phyloP scores from a whole-genome alignment of 1,140 invertebrate genomes.

The Drosophila pallidifrons region DNA sequence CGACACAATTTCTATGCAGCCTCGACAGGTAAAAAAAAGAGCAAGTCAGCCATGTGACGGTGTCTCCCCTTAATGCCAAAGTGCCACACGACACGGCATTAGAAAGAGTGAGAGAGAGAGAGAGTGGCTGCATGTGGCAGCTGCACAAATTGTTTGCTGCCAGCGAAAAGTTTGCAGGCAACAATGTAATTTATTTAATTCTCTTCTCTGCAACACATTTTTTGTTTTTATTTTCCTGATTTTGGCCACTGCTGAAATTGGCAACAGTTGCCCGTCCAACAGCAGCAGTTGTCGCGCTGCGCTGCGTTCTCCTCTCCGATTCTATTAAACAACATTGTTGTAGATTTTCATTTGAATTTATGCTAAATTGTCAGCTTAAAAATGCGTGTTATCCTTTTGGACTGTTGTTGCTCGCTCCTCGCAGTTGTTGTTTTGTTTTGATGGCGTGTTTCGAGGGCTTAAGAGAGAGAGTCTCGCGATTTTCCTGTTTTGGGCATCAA shows the following conservation, averaged over 20 bases:
- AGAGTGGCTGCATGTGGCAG: conserved; percentile 51
- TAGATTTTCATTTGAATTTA: conserved; percentile 80
- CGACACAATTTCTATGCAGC: conserved; percentile 53
- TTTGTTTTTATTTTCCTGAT: conserved; percentile 3
- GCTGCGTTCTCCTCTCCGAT: neutral
- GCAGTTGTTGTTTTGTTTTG: conserved; percentile 19
- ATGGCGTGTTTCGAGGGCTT: conserved; percentile 27
- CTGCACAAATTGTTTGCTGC: conserved; percentile 76
- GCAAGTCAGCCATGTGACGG: conserved; percentile 46
- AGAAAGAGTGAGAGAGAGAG: neutral
- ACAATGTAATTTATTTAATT: conserved; percentile 83
- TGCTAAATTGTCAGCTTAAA: conserved; percentile 76
- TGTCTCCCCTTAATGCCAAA: neutral
- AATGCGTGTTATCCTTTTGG: conserved; percentile 73
- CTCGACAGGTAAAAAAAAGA: conserved; percentile 49
- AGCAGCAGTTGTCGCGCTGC: conserved; percentile 34
- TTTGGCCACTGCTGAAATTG: conserved; percentile 59
- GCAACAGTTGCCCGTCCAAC: conserved; percentile 66
- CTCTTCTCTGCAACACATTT: conserved; percentile 37
- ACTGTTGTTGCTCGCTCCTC: conserved; percentile 28
- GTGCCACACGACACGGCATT: neutral
- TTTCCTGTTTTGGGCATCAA: conserved; percentile 19
- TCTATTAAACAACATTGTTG: conserved; percentile 39
- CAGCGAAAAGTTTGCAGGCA: conserved; percentile 71
- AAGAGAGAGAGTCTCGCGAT: conserved; percentile 29